phyloP scores from a whole-genome alignment of 1,140 invertebrate species.

The Leptinotarsa undecemlineata region DNA sequence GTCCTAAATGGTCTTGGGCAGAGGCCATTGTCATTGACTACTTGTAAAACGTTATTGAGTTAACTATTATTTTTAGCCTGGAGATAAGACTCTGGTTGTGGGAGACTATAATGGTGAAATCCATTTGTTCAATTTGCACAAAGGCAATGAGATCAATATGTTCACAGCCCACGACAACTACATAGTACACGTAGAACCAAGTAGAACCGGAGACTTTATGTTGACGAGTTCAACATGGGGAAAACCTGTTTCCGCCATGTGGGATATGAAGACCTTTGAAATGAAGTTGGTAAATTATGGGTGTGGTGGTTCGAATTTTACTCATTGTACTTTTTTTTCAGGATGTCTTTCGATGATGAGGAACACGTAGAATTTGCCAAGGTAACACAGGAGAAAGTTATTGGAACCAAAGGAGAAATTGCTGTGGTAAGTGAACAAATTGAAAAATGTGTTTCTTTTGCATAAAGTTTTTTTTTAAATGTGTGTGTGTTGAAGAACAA shows the following conservation, averaged over 20 bases:
- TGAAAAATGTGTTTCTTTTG: not conserved
- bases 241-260: slow-evolving; percentile 80
- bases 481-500: slow-evolving; percentile 13
- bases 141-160: slow-evolving; percentile 76
- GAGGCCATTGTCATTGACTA: too few species aligned
- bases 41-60: too few species aligned
- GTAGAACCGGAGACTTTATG: slow-evolving; percentile 74
- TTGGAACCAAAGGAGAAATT: slow-evolving; percentile 79
- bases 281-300: slow-evolving; percentile 58
- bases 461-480: not conserved
- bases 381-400: slow-evolving; percentile 78
- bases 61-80: slow-evolving; percentile 61
- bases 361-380: slow-evolving; percentile 93
- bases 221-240: slow-evolving; percentile 87
- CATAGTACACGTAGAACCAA: slow-evolving; percentile 77
- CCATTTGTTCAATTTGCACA: slow-evolving; percentile 81
- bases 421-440: slow-evolving; percentile 62
- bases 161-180: slow-evolving; percentile 83
- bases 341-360: slow-evolving; percentile 77
- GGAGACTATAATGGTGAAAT: slow-evolving; percentile 89
- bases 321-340: slow-evolving; percentile 39
- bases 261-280: slow-evolving; percentile 79
- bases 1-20: not conserved
- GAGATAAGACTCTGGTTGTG: slow-evolving; percentile 78
- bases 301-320: too few species aligned